Conservation (phyloP, 2,888 invertebrate genomes). For the Melangyna quadrimaculata region DNA sequence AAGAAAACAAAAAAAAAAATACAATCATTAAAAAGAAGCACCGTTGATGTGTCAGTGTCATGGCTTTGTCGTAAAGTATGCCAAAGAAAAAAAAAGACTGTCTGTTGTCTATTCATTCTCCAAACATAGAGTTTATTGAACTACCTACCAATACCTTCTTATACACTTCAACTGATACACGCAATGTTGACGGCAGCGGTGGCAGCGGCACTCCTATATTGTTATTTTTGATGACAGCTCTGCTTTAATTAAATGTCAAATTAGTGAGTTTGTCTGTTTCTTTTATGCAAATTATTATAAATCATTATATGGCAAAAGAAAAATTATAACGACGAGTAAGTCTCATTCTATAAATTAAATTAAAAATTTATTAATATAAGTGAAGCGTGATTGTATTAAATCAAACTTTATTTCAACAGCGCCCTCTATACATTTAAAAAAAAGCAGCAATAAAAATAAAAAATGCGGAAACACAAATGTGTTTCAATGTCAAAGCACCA, state of each 20-base stretch:
- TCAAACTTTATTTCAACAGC: neutral
- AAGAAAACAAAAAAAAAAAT: neutral
- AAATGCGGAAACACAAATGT: conserved; percentile 23
- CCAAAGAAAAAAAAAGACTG: neutral
- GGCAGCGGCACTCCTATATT: neutral
- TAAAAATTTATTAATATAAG: no score
- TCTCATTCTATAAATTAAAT: no score
- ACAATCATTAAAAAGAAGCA: conserved; percentile 6
- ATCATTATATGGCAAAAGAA: neutral
- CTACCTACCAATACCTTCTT: neutral
- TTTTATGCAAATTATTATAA: conserved; percentile 6
- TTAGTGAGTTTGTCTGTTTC: neutral
- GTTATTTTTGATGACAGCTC: conserved; percentile 1
- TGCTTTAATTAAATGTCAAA: neutral
- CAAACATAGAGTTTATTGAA: conserved; percentile 19
- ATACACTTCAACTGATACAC: neutral
- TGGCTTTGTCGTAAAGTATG: neutral
- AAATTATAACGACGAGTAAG: no score
- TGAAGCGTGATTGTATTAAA: neutral
- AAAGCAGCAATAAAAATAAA: neutral
- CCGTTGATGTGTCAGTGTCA: conserved; percentile 11
- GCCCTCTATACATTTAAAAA: neutral
- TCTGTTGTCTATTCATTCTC: neutral
- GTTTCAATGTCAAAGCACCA: conserved; percentile 57
- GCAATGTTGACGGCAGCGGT: neutral